A percentile compares a stretch with the other conserved stretches of the same genome.
Evolutionary conservation across 2,113 vertebrate species (phyloP).

Genomic region (Panthera leo): DNA sequence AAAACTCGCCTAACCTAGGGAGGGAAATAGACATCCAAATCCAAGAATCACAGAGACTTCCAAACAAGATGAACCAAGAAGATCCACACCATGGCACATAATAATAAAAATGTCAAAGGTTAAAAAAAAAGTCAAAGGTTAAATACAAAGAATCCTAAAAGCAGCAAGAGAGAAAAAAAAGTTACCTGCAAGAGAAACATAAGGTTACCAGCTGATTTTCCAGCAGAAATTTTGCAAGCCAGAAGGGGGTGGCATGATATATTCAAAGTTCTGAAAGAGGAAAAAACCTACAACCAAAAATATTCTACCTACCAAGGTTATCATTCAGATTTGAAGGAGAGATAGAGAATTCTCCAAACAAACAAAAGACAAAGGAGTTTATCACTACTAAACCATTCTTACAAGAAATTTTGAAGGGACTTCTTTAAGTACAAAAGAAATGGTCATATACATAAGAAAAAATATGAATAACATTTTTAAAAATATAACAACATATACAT

Average conservation of each 20-base stretch:
- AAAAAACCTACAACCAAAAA: not conserved
- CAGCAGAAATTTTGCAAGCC: not conserved
- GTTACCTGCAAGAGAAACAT: not conserved
- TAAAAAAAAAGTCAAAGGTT: not conserved
- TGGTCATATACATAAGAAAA: not conserved
- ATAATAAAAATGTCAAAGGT: not conserved
- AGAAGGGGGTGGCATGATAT: not conserved
- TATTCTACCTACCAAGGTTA: not conserved
- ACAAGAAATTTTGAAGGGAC: not conserved
- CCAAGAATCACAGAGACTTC: not conserved
- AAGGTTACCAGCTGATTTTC: not conserved
- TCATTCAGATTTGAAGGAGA: not conserved
- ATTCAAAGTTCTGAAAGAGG: not conserved
- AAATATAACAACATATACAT: not conserved
- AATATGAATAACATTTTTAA: not conserved
- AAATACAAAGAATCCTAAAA: not conserved
- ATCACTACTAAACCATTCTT: not conserved
- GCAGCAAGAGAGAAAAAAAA: not conserved
- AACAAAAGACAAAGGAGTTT: not conserved
- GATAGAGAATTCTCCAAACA: not conserved
- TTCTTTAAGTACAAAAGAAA: not conserved
- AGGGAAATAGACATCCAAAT: not conserved
- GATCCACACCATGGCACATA: too few relatives aligned
- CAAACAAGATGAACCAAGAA: not conserved
- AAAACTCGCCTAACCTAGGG: not conserved